Percentiles rank a stretch among this genome's conserved stretches.
These are phyloP conservation scores for Artibeus lituratus DNA, from an alignment of 2,797 vertebrate species.

Conservation along the genomic window DNA sequence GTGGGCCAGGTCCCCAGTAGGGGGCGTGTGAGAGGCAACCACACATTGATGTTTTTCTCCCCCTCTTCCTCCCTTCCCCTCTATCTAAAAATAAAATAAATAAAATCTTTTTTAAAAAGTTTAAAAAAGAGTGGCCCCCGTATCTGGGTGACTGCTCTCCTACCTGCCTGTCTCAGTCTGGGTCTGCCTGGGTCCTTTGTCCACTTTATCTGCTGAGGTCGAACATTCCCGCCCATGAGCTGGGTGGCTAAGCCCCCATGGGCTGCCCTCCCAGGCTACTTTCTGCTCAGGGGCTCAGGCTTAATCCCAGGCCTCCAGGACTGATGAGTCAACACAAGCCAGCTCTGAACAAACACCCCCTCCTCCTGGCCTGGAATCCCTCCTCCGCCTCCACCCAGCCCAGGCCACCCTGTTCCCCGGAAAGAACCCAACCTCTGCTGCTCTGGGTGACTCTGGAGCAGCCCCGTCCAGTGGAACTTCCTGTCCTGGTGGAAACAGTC, in stretches of 20 bases:
- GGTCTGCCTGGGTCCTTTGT: background rate
- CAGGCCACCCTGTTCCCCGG: background rate
- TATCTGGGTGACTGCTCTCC: accelerated
- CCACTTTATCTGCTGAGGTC: conserved; percentile 39
- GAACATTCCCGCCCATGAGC: conserved; percentile 44
- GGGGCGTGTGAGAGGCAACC: too few species aligned
- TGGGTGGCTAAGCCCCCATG: background rate
- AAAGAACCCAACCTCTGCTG: background rate
- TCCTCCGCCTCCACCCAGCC: background rate
- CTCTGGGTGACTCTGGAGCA: background rate
- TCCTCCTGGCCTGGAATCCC: background rate
- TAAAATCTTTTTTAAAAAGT: background rate
- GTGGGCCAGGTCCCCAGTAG: too few species aligned
- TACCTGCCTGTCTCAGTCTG: background rate
- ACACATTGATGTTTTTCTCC: too few species aligned
- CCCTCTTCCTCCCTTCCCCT: too few species aligned
- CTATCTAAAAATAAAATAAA: too few species aligned
- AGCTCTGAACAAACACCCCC: background rate
- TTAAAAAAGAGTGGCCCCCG: background rate
- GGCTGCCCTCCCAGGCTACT: background rate
- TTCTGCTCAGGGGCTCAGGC: background rate
- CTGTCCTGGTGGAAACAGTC: accelerated
- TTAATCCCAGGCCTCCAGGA: conserved; percentile 31
- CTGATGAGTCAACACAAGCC: background rate
- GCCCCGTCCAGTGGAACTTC: background rate